Evolutionary conservation across 2,113 vertebrate genomes (phyloP).

Genomic region (Sturnira hondurensis): DNA sequence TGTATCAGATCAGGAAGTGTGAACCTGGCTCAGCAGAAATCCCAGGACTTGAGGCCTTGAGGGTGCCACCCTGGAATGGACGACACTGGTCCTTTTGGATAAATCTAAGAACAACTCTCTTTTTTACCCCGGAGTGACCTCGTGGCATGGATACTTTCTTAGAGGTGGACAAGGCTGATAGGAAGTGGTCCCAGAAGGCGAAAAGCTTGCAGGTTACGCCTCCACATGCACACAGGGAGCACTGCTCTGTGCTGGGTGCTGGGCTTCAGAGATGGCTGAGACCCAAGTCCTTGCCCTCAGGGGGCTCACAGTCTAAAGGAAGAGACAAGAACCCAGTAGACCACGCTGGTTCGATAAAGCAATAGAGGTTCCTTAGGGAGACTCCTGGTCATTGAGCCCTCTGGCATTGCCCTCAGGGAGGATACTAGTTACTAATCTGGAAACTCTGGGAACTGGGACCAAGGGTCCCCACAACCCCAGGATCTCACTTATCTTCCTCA

Average conservation of each 20-base stretch:
- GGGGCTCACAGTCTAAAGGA: background rate
- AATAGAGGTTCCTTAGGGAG: background rate
- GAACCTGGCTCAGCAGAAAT: background rate
- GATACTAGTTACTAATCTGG: background rate
- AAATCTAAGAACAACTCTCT: background rate
- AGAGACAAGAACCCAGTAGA: background rate
- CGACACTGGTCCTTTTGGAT: background rate
- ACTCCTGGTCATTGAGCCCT: background rate
- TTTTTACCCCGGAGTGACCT: background rate
- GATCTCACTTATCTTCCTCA: background rate
- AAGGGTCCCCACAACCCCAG: background rate
- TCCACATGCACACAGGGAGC: accelerated
- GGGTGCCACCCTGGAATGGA: background rate
- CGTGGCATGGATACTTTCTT: background rate
- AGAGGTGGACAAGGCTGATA: background rate
- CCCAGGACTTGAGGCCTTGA: background rate
- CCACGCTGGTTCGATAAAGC: background rate
- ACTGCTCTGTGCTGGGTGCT: background rate
- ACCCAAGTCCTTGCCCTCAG: background rate
- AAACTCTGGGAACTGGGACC: background rate
- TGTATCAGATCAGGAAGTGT: background rate
- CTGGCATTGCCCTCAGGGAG: background rate
- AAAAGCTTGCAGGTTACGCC: background rate
- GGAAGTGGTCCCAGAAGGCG: background rate
- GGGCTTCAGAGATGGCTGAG: background rate